Evolutionary conservation across 2,113 vertebrate species (phyloP), one percentile per base, ranked within the genome.

Genomic region (Tragulus kanchil): DNA sequence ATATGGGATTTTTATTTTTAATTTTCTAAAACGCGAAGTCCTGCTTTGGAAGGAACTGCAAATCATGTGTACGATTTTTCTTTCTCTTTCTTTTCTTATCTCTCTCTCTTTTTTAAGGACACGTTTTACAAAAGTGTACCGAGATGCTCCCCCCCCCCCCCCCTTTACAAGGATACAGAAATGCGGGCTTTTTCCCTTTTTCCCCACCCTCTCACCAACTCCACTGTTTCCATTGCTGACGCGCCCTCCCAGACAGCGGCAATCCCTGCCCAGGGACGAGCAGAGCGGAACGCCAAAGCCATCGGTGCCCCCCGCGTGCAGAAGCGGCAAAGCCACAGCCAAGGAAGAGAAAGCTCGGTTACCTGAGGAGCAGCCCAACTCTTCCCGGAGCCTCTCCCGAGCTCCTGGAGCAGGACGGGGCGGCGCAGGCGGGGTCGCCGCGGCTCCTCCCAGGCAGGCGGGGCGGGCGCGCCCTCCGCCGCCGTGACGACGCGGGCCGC

Each of bases 341-440:
- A 19, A 11, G 48, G 21, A 48, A 5, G 19, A 58, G 31, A 23
- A 25, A 48, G 6, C 23, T 11, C 23, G 3, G 67, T 95, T 95
- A 97, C 97, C 97, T 97, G 94, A 6, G 45, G 26, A 26, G n/a
- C 67, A 36, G 10, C 88, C 7, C 92, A 12, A n/a, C 93, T 62
- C 61, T 1, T 54, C 90, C 36, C 94, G 2, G 61, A 16, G 89
- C 86, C 2, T 4, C 89, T 31, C 11, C 92, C 9, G n/a, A 71
- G 95, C 92, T 91, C 85, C 93, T 87, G 31, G 69, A 82, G 19
- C 5, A 11, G 87, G 45, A 89, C 94, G 0, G 28, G 78, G 65
- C 77, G 15, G 95, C 75, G 52, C 85, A 8, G 61, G 81, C 42
- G 6, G 90, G 36, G 95, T 21, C 21, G 94, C 21, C 17, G 36